phyloP scores from a whole-genome alignment of 2,888 invertebrate species.

The Drosophila fungiperda region DNA sequence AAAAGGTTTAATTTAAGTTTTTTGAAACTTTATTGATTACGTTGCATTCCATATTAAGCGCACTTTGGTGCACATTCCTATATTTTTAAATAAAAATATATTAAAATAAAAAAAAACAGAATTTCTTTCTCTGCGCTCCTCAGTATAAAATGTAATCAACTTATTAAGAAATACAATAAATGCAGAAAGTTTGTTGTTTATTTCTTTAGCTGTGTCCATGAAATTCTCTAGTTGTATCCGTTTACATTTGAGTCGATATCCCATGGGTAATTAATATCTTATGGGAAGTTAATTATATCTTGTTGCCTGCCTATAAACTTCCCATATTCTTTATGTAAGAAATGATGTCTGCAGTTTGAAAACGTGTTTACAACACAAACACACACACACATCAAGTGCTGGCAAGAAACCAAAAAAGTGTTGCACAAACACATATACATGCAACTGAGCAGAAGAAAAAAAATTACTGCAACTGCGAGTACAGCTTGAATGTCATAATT shows the following conservation, averaged over 20 bases:
- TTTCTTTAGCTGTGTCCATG: constrained; percentile 41
- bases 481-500: constrained; percentile 70
- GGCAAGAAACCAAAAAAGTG: constrained; percentile 73
- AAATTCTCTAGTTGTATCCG: constrained; percentile 18
- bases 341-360: constrained; percentile 27
- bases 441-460: constrained; percentile 9
- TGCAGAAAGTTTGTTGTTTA: constrained; percentile 28
- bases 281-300: constrained; percentile 74
- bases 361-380: constrained; percentile 55
- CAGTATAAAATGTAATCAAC: not conserved
- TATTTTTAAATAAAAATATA: not conserved
- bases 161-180: not conserved
- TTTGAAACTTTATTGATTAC: not conserved
- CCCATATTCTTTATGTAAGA: constrained; percentile 44
- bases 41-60: not conserved
- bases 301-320: constrained; percentile 40
- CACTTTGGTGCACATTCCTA: not conserved
- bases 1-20: not conserved
- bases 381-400: constrained; percentile 37
- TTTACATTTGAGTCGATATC: constrained; percentile 29
- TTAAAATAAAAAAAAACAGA: not conserved
- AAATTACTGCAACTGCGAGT: constrained; percentile 16
- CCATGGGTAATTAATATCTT: constrained; percentile 71
- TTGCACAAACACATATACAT: constrained; percentile 32
- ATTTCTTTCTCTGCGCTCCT: no score